phyloP scores from a whole-genome alignment of 1,140 invertebrate species.

The Rhyzopertha dominica region DNA sequence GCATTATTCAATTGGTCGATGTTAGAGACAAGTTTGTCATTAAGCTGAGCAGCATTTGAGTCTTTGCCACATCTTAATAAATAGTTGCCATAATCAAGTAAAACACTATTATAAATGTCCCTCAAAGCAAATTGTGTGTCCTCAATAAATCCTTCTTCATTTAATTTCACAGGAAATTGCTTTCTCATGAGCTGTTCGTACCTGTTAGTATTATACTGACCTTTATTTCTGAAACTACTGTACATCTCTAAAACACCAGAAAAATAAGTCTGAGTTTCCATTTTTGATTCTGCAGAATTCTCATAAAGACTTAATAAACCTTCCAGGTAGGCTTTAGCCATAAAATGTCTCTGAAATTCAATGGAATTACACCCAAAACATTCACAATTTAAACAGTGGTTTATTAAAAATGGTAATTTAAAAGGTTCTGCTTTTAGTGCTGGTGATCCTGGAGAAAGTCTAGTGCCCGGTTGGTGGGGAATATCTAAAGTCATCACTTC shows the following conservation, averaged over 20 bases:
- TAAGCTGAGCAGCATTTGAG: slow-evolving; percentile 15
- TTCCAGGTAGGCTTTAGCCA: slow-evolving; percentile 14
- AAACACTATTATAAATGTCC: no score
- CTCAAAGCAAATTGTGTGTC: slow-evolving; percentile 6
- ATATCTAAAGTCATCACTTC: slow-evolving; percentile 14
- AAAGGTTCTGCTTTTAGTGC: slow-evolving; percentile 17
- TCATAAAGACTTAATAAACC: slow-evolving; percentile 14
- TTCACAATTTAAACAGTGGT: slow-evolving; percentile 16
- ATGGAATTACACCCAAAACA: slow-evolving; percentile 21
- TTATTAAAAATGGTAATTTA: slow-evolving; percentile 18
- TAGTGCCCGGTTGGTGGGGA: slow-evolving; percentile 7
- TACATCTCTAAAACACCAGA: slow-evolving; percentile 10
- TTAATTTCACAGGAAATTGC: background rate
- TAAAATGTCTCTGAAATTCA: slow-evolving; percentile 16
- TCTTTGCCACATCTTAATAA: background rate
- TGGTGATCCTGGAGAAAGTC: slow-evolving; percentile 14
- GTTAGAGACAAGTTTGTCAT: slow-evolving; percentile 4
- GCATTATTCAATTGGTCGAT: background rate
- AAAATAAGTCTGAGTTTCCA: slow-evolving; percentile 14
- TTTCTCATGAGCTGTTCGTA: slow-evolving; percentile 8
- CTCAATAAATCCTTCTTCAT: slow-evolving; percentile 12
- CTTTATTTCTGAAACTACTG: slow-evolving; percentile 3
- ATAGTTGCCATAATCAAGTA: slow-evolving; percentile 16
- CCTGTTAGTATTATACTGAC: background rate
- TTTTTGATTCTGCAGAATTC: slow-evolving; percentile 6